Evolutionary conservation across 2,888 invertebrate species (phyloP).

Genomic region (Eulithis prunata): DNA sequence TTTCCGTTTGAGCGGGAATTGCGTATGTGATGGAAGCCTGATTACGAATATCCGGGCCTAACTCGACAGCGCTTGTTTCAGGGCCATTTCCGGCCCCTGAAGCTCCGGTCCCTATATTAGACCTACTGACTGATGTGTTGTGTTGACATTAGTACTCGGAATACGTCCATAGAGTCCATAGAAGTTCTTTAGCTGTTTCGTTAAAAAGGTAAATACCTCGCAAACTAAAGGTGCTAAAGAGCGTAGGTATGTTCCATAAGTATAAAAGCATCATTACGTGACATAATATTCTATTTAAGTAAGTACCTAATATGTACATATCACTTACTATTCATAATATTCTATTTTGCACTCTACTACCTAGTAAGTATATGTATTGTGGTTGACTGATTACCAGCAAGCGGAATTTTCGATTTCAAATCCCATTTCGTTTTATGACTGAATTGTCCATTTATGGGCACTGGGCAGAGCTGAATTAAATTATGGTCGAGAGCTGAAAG

Average conservation of each 20-base stretch:
- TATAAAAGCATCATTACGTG: too few species aligned
- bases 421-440: slow-evolving; percentile 7
- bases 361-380: not conserved
- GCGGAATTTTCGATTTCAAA: slow-evolving; percentile 5
- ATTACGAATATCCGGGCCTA: slow-evolving; percentile 42
- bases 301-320: too few species aligned
- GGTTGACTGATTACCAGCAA: not conserved
- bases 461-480: not conserved
- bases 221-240: too few species aligned
- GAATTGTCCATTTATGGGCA: slow-evolving; percentile 1
- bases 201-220: too few species aligned
- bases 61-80: slow-evolving; percentile 32
- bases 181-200: too few species aligned
- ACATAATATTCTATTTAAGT: too few species aligned
- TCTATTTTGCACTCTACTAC: too few species aligned
- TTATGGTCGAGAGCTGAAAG: not conserved
- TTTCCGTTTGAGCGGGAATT: slow-evolving; percentile 25
- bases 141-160: slow-evolving; percentile 5
- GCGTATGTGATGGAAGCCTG: slow-evolving; percentile 31
- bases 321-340: too few species aligned
- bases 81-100: slow-evolving; percentile 34
- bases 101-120: not conserved
- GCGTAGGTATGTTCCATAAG: too few species aligned
- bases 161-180: too few species aligned
- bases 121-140: slow-evolving; percentile 14